These are phyloP conservation scores for Cancer borealis DNA, from an alignment of 2,888 invertebrate genomes.

Conservation along the genomic window DNA sequence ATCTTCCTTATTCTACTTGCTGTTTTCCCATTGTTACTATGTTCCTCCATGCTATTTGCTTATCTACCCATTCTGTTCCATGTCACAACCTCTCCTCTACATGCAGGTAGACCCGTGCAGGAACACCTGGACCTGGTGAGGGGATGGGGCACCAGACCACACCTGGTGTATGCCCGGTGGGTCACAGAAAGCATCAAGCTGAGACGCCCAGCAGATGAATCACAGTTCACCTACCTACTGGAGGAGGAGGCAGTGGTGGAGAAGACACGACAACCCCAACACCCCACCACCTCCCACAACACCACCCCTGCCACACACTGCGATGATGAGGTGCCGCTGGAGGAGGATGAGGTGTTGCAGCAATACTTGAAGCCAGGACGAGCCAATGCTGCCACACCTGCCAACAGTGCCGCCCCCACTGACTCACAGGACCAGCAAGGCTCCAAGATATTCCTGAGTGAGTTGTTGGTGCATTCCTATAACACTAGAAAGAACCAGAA, in stretches of 20 bases:
- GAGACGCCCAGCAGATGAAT: slow-evolving; percentile 83
- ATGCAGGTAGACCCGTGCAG: slow-evolving; percentile 60
- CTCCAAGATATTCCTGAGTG: background rate
- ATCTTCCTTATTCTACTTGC: background rate
- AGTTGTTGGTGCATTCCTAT: background rate
- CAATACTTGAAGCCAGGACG: slow-evolving; percentile 60
- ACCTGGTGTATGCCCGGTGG: slow-evolving; percentile 88
- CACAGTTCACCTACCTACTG: slow-evolving; percentile 79
- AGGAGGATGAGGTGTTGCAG: slow-evolving; percentile 70
- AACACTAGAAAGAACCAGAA: background rate
- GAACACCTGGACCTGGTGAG: slow-evolving; percentile 67
- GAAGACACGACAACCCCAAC: background rate
- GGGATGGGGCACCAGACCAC: slow-evolving; percentile 81
- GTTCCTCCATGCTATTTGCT: background rate
- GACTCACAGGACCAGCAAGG: slow-evolving; percentile 54
- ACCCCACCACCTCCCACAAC: slow-evolving; percentile 4
- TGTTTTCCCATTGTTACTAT: background rate
- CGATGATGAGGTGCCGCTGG: slow-evolving; percentile 51
- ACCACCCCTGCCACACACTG: background rate
- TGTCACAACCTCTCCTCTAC: background rate
- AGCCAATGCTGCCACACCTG: background rate
- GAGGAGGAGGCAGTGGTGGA: slow-evolving; percentile 64
- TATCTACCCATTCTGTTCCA: background rate
- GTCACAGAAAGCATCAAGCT: slow-evolving; percentile 86
- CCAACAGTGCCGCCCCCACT: slow-evolving; percentile 55